phyloP scores from a whole-genome alignment of 2,113 vertebrate species.

The Barbus barbus region DNA sequence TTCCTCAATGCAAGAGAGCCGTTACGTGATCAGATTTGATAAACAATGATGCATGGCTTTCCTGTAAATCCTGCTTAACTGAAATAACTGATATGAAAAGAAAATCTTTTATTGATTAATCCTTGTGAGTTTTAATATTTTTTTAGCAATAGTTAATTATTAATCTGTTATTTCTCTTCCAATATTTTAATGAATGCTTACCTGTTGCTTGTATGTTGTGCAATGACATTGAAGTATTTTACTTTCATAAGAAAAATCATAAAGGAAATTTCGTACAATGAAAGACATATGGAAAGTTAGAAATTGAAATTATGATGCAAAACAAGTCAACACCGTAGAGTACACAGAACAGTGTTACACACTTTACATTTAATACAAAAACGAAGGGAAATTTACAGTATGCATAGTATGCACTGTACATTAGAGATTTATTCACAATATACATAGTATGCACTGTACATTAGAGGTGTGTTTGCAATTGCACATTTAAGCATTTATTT shows the following conservation, averaged over 20 bases:
- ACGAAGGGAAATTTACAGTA: not conserved
- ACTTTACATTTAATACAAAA: not conserved
- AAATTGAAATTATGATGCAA: not conserved
- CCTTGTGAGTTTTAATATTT: not conserved
- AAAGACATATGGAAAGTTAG: not conserved
- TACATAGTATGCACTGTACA: not conserved
- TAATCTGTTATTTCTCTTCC: not conserved
- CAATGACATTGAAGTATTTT: not conserved
- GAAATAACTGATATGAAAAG: not conserved
- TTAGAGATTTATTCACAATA: not conserved
- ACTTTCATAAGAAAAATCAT: not conserved
- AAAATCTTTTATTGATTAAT: not conserved
- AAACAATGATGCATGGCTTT: not conserved
- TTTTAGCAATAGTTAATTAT: not conserved
- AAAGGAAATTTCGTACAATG: not conserved
- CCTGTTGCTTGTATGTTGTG: not conserved
- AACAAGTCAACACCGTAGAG: not conserved
- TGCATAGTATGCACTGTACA: not conserved
- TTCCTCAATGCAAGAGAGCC: not conserved
- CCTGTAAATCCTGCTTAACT: not conserved
- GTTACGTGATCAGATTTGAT: not conserved
- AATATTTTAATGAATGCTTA: not conserved
- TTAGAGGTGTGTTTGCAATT: not conserved
- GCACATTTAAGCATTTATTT: not conserved
- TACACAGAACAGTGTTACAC: not conserved